Percentiles rank a stretch among this genome's conserved stretches.
These are phyloP conservation scores for Anhinga rufa DNA, from an alignment of 2,113 vertebrate species.

Conservation along the genomic window DNA sequence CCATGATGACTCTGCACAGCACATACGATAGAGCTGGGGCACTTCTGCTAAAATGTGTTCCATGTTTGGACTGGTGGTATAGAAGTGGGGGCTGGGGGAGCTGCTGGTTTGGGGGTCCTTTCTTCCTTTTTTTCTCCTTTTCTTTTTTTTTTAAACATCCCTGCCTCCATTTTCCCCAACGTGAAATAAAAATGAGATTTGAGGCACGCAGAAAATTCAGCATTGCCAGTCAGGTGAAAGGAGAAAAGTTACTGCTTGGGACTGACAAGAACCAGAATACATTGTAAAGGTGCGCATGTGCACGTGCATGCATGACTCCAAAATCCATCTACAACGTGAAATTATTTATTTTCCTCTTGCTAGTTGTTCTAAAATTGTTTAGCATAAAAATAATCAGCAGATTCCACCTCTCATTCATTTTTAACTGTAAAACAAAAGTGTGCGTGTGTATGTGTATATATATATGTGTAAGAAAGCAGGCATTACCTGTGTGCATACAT, in stretches of 20 bases:
- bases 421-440: background rate
- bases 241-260: background rate
- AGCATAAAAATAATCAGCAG: background rate
- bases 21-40: constrained; percentile 65
- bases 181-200: background rate
- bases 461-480: background rate
- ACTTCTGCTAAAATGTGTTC: constrained; percentile 67
- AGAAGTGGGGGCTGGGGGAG: background rate
- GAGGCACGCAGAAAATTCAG: background rate
- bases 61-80: constrained; percentile 43
- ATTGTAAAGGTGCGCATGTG: background rate
- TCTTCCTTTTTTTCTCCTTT: background rate
- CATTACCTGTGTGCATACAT: background rate
- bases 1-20: constrained; percentile 71
- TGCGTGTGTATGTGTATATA: fast-evolving
- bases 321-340: background rate
- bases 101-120: background rate
- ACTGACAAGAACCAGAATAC: background rate
- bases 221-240: background rate
- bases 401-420: background rate
- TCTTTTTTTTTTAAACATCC: background rate
- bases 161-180: background rate
- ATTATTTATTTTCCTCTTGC: background rate
- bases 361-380: background rate
- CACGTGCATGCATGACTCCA: background rate